Conservation (phyloP, 2,113 vertebrate genomes). For the Odobenus rosmarus region DNA sequence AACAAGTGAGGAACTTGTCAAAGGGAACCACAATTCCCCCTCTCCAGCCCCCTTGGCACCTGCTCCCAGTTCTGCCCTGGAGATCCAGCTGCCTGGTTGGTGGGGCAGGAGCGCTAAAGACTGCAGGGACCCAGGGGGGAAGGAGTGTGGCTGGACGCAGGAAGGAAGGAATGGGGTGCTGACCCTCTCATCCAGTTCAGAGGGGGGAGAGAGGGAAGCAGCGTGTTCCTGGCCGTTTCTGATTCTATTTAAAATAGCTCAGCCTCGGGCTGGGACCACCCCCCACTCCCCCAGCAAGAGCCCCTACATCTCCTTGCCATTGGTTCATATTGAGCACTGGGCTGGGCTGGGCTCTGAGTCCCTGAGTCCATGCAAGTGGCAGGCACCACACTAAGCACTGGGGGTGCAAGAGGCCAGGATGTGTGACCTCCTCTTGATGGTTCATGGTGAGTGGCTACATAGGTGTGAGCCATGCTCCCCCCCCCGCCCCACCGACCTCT, state of each 20-base stretch:
- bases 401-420: not conserved
- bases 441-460: not conserved
- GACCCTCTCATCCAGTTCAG: not conserved
- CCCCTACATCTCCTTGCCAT: not conserved
- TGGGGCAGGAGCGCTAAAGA: no score
- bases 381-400: not conserved
- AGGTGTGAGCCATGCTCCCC: not conserved
- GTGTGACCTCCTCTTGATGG: not conserved
- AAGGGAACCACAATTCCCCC: not conserved
- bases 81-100: not conserved
- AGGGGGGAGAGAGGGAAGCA: no score
- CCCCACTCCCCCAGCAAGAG: not conserved
- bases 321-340: fast-evolving
- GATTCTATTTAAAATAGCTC: not conserved
- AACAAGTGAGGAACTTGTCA: not conserved
- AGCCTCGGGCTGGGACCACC: not conserved
- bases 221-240: not conserved
- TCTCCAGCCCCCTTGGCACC: no score
- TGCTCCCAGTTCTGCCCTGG: not conserved
- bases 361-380: not conserved
- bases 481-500: not conserved
- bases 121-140: not conserved
- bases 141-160: fast-evolving
- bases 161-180: not conserved
- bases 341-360: not conserved